Evolutionary conservation across 2,888 invertebrate genomes (phyloP).

Genomic region (Metalampra italica): DNA sequence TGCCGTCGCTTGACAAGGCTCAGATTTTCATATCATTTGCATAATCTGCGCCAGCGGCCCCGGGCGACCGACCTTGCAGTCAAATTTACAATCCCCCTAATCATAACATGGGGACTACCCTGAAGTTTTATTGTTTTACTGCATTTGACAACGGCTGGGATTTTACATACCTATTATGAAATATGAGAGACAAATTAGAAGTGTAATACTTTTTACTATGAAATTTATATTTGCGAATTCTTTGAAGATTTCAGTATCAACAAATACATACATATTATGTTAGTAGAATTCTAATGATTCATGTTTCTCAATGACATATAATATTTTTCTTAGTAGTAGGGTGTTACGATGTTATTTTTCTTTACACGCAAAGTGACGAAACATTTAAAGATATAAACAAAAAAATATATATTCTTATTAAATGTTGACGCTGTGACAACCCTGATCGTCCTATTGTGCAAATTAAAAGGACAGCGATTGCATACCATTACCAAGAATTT

Average conservation of each 20-base stretch:
- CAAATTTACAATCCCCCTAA: slow-evolving; percentile 23
- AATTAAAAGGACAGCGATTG: slow-evolving; percentile 2
- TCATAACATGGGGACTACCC: slow-evolving; percentile 25
- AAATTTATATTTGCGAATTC: too few species aligned
- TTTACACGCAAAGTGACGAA: too few species aligned
- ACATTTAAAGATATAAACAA: too few species aligned
- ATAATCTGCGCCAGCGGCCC: slow-evolving; percentile 23
- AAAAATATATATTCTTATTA: too few species aligned
- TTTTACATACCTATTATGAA: slow-evolving; percentile 8
- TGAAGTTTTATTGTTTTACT: slow-evolving; percentile 30
- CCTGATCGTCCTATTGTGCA: background rate
- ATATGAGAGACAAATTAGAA: background rate
- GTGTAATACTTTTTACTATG: too few species aligned
- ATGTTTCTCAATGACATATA: too few species aligned
- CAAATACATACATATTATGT: too few species aligned
- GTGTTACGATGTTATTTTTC: too few species aligned
- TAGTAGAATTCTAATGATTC: too few species aligned
- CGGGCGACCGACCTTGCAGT: slow-evolving; percentile 17
- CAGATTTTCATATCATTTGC: slow-evolving; percentile 37
- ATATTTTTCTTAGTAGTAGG: too few species aligned
- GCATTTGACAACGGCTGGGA: slow-evolving; percentile 11
- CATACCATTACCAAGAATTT: background rate
- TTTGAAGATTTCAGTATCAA: too few species aligned
- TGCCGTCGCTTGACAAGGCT: slow-evolving; percentile 18
- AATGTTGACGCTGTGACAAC: background rate